Evolutionary conservation across 2,888 invertebrate genomes (phyloP).

Genomic region (Poecilus cupreus): DNA sequence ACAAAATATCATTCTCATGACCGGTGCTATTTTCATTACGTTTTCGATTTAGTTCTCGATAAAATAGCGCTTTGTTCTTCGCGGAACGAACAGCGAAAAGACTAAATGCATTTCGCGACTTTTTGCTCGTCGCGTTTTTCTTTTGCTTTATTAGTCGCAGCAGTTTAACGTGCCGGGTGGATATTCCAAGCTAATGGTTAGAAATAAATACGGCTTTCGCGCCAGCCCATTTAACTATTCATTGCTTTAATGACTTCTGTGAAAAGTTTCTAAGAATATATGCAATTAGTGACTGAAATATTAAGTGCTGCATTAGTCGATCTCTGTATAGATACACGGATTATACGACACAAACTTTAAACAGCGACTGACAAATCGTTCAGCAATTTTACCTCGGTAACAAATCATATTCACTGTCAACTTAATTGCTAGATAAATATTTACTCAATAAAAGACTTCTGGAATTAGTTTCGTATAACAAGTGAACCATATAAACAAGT

Average conservation of each 20-base stretch:
- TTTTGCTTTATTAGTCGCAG: constrained; percentile 48
- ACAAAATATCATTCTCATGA: constrained; percentile 33
- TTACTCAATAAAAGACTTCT: too few relatives aligned
- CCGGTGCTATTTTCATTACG: constrained; percentile 43
- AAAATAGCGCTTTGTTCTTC: constrained; percentile 33
- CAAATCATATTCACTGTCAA: too few relatives aligned
- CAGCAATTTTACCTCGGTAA: too few relatives aligned
- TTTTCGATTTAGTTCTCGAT: constrained; percentile 45
- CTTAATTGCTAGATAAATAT: too few relatives aligned
- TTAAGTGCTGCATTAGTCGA: constrained; percentile 35
- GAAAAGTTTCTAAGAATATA: constrained; percentile 57
- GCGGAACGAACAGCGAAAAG: neutral
- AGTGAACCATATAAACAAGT: too few relatives aligned
- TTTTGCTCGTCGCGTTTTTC: constrained; percentile 8
- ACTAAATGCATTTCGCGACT: constrained; percentile 45
- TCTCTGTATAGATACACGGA: neutral
- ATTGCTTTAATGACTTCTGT: constrained; percentile 56
- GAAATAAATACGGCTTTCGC: constrained; percentile 52
- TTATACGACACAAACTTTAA: too few relatives aligned
- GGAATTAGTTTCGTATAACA: too few relatives aligned
- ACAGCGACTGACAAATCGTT: too few relatives aligned
- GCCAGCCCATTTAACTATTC: constrained; percentile 50
- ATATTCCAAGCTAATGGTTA: constrained; percentile 51
- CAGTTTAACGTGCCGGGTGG: constrained; percentile 6
- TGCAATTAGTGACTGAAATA: constrained; percentile 54